A percentile compares a stretch with the other conserved stretches of the same genome.
Conservation (phyloP, 2,113 vertebrate genomes). For the Panthera uncia region DNA sequence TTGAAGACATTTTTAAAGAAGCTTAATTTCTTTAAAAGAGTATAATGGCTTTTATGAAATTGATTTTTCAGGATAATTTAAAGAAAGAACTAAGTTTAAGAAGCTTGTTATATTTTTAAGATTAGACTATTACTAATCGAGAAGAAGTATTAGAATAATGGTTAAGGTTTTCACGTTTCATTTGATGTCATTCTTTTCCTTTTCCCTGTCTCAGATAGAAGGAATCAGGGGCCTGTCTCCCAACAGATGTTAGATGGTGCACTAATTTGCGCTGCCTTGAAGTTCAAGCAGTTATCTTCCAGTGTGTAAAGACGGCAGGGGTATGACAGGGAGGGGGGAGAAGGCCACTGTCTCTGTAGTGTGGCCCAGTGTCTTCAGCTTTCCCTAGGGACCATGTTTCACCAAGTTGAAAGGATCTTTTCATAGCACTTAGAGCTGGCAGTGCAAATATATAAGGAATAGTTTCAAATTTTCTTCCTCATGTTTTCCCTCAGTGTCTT, state of each 20-base stretch:
- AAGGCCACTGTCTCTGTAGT: not conserved
- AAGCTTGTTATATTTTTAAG: not conserved
- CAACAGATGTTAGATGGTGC: not conserved
- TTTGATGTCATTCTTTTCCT: not conserved
- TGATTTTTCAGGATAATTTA: not conserved
- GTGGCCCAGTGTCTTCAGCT: not conserved
- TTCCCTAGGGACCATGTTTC: not conserved
- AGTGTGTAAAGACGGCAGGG: accelerated
- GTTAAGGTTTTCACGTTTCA: not conserved
- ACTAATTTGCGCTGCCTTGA: not conserved
- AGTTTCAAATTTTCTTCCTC: not conserved
- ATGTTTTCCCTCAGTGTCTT: not conserved
- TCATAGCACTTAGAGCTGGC: not conserved
- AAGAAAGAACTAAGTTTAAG: not conserved
- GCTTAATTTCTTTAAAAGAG: constrained; percentile 1
- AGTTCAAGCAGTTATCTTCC: no score
- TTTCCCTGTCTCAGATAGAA: not conserved
- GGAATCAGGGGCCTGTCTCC: not conserved
- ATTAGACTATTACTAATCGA: not conserved
- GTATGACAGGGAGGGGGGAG: not conserved
- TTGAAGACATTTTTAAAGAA: not conserved
- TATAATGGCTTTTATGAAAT: not conserved
- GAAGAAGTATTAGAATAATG: not conserved
- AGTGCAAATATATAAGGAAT: not conserved
- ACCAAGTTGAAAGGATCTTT: not conserved